phyloP scores from a whole-genome alignment of 2,888 invertebrate genomes.

The Stenodema calcarata region DNA sequence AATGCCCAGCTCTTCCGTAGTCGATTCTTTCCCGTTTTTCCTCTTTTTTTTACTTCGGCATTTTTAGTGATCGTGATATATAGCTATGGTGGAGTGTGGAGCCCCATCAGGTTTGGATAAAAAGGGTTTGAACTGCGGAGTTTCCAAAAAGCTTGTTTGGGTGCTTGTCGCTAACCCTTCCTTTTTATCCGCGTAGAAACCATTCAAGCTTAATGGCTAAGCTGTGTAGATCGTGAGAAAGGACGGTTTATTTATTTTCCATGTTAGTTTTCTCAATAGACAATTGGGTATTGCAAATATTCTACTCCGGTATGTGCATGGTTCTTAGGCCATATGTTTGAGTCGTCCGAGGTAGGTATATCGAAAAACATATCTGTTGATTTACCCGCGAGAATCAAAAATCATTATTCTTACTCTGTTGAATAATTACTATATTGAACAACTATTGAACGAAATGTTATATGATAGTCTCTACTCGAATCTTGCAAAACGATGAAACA shows the following conservation, averaged over 20 bases:
- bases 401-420: too few relatives aligned
- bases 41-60: not conserved
- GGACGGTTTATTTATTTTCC: conserved; percentile 12
- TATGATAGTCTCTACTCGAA: too few relatives aligned
- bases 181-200: not conserved
- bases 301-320: not conserved
- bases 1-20: not conserved
- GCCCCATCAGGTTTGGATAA: not conserved
- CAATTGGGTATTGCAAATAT: not conserved
- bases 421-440: too few relatives aligned
- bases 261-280: not conserved
- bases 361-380: too few relatives aligned
- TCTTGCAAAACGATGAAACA: too few relatives aligned
- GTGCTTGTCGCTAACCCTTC: not conserved
- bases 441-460: too few relatives aligned
- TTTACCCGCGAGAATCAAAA: too few relatives aligned
- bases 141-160: conserved; percentile 15
- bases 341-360: too few relatives aligned
- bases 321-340: too few relatives aligned
- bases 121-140: not conserved
- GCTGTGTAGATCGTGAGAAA: not conserved
- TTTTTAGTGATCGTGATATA: not conserved
- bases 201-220: conserved; percentile 18
- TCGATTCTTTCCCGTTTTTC: not conserved
- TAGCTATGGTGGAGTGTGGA: not conserved